phyloP scores from a whole-genome alignment of 2,113 vertebrate genomes.

The Lophotis ruficrista region DNA sequence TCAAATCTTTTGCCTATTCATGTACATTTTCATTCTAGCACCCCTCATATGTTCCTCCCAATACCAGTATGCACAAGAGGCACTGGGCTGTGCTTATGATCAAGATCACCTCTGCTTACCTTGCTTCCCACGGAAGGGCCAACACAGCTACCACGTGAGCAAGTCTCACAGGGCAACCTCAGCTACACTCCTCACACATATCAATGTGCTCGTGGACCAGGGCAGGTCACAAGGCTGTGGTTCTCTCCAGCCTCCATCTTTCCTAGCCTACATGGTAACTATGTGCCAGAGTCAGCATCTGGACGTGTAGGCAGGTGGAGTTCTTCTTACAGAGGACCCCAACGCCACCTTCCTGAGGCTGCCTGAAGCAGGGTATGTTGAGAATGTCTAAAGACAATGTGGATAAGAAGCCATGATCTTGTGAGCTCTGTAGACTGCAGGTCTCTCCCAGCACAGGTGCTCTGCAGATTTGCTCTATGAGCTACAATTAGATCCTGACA shows the following conservation, averaged over 20 bases:
- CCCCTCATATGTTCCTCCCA: not conserved
- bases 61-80: not conserved
- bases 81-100: not conserved
- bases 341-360: not conserved
- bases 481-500: not conserved
- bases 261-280: not conserved
- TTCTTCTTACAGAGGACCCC: not conserved
- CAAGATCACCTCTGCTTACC: not conserved
- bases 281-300: not conserved
- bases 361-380: not conserved
- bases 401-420: not conserved
- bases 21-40: not conserved
- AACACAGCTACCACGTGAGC: rapidly evolving
- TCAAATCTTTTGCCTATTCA: not conserved
- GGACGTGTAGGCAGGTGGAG: not conserved
- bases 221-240: not conserved
- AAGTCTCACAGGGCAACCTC: not conserved
- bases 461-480: not conserved
- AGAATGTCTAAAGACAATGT: not conserved
- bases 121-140: not conserved
- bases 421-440: not conserved
- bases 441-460: not conserved
- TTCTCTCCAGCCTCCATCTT: not conserved
- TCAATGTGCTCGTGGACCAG: not conserved
- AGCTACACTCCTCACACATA: not conserved